These are phyloP conservation scores for Rhyzopertha dominica DNA, from an alignment of 1,140 invertebrate genomes.

Conservation along the genomic window DNA sequence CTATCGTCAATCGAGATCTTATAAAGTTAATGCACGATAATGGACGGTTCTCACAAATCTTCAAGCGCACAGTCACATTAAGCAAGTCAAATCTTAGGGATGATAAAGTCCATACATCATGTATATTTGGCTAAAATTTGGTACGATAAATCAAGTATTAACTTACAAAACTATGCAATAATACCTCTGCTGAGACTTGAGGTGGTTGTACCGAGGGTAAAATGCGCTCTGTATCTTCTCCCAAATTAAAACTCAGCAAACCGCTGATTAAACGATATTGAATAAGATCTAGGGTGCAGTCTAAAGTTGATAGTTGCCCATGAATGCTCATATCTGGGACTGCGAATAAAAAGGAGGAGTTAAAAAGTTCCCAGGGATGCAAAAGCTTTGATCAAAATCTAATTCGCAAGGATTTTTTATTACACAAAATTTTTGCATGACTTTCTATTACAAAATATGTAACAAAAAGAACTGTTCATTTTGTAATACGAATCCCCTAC, in stretches of 20 bases:
- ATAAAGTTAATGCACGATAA: conserved; percentile 90
- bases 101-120: conserved; percentile 64
- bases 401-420: too few species aligned
- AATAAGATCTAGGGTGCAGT: conserved; percentile 72
- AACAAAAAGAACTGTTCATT: too few species aligned
- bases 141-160: neutral
- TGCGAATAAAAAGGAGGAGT: too few species aligned
- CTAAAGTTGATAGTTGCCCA: conserved; percentile 80
- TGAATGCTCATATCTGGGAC: conserved; percentile 84
- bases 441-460: too few species aligned
- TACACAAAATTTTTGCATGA: too few species aligned
- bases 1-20: conserved; percentile 77
- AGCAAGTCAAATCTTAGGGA: conserved; percentile 79
- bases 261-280: conserved; percentile 89
- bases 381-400: too few species aligned
- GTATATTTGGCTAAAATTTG: conserved; percentile 25
- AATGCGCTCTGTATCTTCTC: conserved; percentile 77
- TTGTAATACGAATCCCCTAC: too few species aligned
- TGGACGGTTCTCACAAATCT: conserved; percentile 52
- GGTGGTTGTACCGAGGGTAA: conserved; percentile 37
- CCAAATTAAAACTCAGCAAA: conserved; percentile 86
- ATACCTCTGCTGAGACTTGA: conserved; percentile 23
- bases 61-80: conserved; percentile 77
- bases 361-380: too few species aligned
- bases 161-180: neutral